phyloP scores from a whole-genome alignment of 2,888 invertebrate species.

The Pristionchus exspectatus region DNA sequence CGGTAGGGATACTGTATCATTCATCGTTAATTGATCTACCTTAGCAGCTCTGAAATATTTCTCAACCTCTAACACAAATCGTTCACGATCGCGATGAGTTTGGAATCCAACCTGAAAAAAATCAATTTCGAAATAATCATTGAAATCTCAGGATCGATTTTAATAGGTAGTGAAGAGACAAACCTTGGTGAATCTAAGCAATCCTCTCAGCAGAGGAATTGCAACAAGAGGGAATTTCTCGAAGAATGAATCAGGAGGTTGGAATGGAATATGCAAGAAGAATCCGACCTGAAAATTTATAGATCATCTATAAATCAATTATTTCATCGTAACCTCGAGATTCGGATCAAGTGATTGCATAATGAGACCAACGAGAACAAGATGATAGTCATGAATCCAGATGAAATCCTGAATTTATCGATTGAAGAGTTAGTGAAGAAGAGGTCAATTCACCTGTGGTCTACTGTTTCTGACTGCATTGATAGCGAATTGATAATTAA shows the following conservation, averaged over 20 bases:
- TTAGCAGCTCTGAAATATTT: slow-evolving; percentile 71
- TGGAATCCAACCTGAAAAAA: slow-evolving; percentile 75
- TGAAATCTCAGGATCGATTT: neutral
- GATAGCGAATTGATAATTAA: slow-evolving; percentile 79
- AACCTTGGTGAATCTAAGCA: slow-evolving; percentile 92
- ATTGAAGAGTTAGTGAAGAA: neutral
- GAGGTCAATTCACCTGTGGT: slow-evolving; percentile 65
- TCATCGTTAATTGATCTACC: neutral
- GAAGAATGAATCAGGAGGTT: slow-evolving; percentile 91
- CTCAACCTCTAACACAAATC: slow-evolving; percentile 73
- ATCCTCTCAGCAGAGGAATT: slow-evolving; percentile 90
- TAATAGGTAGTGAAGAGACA: slow-evolving; percentile 80
- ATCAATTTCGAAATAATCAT: neutral
- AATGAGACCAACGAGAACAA: slow-evolving; percentile 93
- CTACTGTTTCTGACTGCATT: slow-evolving; percentile 78
- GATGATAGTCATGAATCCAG: slow-evolving; percentile 95
- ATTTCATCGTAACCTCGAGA: slow-evolving; percentile 62
- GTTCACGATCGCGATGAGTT: slow-evolving; percentile 76
- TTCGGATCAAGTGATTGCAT: slow-evolving; percentile 85
- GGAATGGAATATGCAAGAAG: slow-evolving; percentile 95
- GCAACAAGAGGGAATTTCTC: slow-evolving; percentile 73
- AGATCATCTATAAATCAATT: neutral
- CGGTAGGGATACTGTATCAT: no score
- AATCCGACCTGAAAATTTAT: slow-evolving; percentile 85
- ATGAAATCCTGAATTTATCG: slow-evolving; percentile 84